A percentile compares a stretch with the other conserved stretches of the same genome.
These are phyloP conservation scores for Palythoa grandiflora DNA, from an alignment of 92 coral and sea anemone genomes.

Conservation along the genomic window DNA sequence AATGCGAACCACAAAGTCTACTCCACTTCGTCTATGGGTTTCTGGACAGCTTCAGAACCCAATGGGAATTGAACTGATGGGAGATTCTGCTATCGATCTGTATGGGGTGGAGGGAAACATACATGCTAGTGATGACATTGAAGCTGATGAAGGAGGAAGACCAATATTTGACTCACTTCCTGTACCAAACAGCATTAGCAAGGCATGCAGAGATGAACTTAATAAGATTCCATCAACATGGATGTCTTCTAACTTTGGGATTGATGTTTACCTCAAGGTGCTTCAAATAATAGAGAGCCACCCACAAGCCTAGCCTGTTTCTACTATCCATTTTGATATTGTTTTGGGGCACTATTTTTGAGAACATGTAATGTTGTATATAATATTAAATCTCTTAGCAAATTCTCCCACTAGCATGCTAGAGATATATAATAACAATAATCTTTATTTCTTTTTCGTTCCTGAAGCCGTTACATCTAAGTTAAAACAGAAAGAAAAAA, in stretches of 20 bases:
- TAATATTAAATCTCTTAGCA: background rate
- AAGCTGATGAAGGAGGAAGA: constrained; percentile 55
- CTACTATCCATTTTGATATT: constrained; percentile 12
- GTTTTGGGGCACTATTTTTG: constrained; percentile 3
- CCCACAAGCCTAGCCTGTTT: background rate
- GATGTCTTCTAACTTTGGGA: constrained; percentile 56
- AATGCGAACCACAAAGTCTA: constrained; percentile 78
- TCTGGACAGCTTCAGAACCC: constrained; percentile 81
- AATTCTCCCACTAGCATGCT: constrained; percentile 5
- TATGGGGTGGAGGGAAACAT: constrained; percentile 69
- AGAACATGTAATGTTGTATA: constrained; percentile 13
- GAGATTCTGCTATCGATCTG: constrained; percentile 44
- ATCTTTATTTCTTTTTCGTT: background rate
- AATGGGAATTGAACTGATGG: constrained; percentile 61
- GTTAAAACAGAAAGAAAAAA: no score
- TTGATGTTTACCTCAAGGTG: constrained; percentile 63
- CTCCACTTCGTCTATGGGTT: constrained; percentile 76
- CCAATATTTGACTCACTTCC: constrained; percentile 50
- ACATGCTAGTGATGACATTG: constrained; percentile 40
- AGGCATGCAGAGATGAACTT: constrained; percentile 44
- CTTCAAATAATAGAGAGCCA: constrained; percentile 53
- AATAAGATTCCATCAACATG: constrained; percentile 54
- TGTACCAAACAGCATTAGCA: constrained; percentile 39
- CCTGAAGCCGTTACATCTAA: no score
- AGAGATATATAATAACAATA: background rate